Evolutionary conservation across 2,113 vertebrate species (phyloP), one percentile per base, ranked within the genome.

Genomic region (Embiotoca jacksoni): DNA sequence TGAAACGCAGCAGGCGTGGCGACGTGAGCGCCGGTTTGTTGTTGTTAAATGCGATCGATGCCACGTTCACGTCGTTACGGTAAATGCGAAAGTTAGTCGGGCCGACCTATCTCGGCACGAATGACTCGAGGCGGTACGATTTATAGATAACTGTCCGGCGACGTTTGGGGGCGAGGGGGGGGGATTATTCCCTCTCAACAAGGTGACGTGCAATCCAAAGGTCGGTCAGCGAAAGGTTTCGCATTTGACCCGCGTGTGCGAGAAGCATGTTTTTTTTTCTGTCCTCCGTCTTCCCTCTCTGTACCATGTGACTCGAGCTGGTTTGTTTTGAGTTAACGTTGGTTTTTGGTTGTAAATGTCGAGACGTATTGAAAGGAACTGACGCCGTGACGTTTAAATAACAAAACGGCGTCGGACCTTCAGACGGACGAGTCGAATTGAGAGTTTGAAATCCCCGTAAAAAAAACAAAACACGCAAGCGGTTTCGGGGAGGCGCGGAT

Each of bases 161-260:
- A 23, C 23, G 23, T 23, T 23, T 23, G 23, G 23, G 23, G 23
- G 23, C 1, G 23, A 23, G 23, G 23, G 23, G 23, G 23, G 23
- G 23, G 23, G 23, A 1, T 23, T 23, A 23, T 23, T 23, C 23
- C 46, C 23, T 23, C 15, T 55, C 30, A 55, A n/a, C 14, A 63
- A 41, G 68, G 61, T 90, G 89, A 88, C 86, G 88, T 93, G 91
- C 93, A 95, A 92, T 94, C 90, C 94, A 78, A 93, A 92, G 92
- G 89, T 92, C 91, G 59, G 8, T 59, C 23, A 61, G 6, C 14
- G 7, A 47, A 72, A 56, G 1, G 10, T 44, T 4, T 63, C 47
- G 47, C 32, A 57, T 32, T 32, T 36, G 30, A 36, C 35, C 1
- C 9, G 5, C 67, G 3, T 13, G 50, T 63, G 7, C 47, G 0